A percentile compares a stretch with the other conserved stretches of the same genome.
These are phyloP conservation scores for Lepidonotus clava DNA, from an alignment of 2,888 invertebrate species.

Conservation along the genomic window DNA sequence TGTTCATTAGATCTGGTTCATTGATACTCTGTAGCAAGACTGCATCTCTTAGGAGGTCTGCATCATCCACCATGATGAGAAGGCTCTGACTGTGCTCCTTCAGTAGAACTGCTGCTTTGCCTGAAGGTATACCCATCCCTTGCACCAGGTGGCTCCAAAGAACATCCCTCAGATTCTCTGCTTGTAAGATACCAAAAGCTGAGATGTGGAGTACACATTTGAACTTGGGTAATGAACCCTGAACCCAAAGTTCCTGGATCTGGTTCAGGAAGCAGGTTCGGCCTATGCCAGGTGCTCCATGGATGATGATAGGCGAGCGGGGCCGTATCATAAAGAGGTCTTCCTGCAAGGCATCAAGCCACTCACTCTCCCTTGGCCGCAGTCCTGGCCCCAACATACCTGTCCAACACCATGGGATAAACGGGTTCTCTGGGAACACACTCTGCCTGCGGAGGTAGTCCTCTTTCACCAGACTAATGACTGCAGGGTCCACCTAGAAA, in stretches of 20 bases:
- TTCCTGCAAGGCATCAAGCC: not conserved
- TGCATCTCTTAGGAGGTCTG: not conserved
- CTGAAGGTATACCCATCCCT: not conserved
- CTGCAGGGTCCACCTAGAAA: no score
- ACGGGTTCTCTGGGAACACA: not conserved
- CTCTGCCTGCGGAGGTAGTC: not conserved
- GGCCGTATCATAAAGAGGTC: not conserved
- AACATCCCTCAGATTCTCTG: not conserved
- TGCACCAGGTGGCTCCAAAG: not conserved
- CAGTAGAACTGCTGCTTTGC: not conserved
- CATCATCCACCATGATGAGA: not conserved
- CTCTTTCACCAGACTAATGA: no score
- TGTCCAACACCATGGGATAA: constrained; percentile 18
- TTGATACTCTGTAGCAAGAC: not conserved
- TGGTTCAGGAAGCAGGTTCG: not conserved
- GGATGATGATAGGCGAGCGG: not conserved
- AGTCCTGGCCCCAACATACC: no score
- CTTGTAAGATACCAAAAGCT: not conserved
- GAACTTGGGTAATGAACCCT: not conserved
- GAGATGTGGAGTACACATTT: not conserved
- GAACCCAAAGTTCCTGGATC: not conserved
- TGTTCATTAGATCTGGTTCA: not conserved
- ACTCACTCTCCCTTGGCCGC: not conserved
- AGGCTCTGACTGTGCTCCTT: not conserved
- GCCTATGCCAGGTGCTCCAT: not conserved